A percentile compares a stretch with the other conserved stretches of the same genome.
Evolutionary conservation across 2,113 vertebrate genomes (phyloP).

Genomic region (Speoplatyrhinus poulsoni): DNA sequence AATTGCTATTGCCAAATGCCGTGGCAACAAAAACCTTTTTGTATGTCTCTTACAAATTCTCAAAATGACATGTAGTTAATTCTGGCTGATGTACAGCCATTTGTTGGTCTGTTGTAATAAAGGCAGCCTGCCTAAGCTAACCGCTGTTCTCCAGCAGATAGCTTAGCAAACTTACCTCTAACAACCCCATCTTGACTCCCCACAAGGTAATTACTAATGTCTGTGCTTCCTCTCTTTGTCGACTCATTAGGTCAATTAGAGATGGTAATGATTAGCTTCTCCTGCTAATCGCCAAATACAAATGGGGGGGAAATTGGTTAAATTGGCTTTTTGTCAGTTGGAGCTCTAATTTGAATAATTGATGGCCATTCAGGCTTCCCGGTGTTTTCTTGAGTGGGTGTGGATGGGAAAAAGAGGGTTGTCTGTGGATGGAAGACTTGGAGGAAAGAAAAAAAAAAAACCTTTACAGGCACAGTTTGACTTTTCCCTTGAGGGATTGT

Average conservation of each 20-base stretch:
- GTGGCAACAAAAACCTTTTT: too few species aligned
- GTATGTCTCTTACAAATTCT: too few species aligned
- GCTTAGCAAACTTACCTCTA: constrained; percentile 34
- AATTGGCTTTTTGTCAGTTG: constrained; percentile 77
- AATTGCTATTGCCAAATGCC: too few species aligned
- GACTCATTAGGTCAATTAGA: constrained; percentile 74
- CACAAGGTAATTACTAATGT: constrained; percentile 59
- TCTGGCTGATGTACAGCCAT: constrained; percentile 25
- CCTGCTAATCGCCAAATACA: constrained; percentile 63
- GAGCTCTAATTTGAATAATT: constrained; percentile 72
- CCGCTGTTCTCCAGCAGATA: constrained; percentile 15
- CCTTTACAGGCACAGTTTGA: constrained; percentile 46
- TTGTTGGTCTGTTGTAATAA: constrained; percentile 43
- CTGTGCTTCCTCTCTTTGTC: constrained; percentile 66
- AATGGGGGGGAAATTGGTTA: constrained; percentile 50
- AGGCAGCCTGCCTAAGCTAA: neutral
- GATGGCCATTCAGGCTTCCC: constrained; percentile 51
- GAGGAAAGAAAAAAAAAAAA: constrained; percentile 23
- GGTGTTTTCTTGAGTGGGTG: constrained; percentile 41
- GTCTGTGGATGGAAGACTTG: constrained; percentile 34
- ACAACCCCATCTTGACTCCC: constrained; percentile 44
- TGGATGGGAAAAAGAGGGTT: constrained; percentile 25
- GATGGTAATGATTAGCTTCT: constrained; percentile 69
- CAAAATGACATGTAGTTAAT: too few species aligned
- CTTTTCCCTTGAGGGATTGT: constrained; percentile 43